Percentiles rank a stretch among this genome's conserved stretches.
These are phyloP conservation scores for Schlechtendalia chinensis DNA, from an alignment of 1,140 invertebrate genomes.

Conservation along the genomic window DNA sequence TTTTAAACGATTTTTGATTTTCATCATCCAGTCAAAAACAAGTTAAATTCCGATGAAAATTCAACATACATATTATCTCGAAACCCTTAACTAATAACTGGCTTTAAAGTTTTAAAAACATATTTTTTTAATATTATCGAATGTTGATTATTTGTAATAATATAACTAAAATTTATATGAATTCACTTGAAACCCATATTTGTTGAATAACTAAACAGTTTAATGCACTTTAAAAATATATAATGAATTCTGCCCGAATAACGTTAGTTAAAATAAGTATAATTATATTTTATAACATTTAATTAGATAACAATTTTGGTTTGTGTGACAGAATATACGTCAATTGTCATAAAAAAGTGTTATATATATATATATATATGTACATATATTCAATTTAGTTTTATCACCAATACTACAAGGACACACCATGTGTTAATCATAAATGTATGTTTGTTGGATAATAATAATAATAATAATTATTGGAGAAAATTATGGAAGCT, in stretches of 20 bases:
- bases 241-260: neutral
- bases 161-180: neutral
- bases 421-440: neutral
- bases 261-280: conserved; percentile 5
- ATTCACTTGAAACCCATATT: neutral
- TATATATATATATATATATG: too few species aligned
- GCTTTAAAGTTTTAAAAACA: neutral
- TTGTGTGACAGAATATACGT: neutral
- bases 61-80: neutral
- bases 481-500: conserved; percentile 1
- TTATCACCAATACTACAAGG: neutral
- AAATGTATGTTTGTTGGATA: neutral
- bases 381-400: neutral
- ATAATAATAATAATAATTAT: conserved; percentile 11
- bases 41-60: neutral
- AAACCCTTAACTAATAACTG: neutral
- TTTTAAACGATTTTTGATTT: conserved; percentile 36
- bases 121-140: neutral
- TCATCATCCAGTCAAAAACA: conserved; percentile 18
- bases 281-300: conserved; percentile 13
- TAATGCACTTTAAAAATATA: neutral
- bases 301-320: conserved; percentile 3
- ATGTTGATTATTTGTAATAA: neutral
- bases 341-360: conserved; percentile 19
- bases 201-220: neutral